Conservation (phyloP, 1,140 invertebrate species). For the Hesperophylax magnus region DNA sequence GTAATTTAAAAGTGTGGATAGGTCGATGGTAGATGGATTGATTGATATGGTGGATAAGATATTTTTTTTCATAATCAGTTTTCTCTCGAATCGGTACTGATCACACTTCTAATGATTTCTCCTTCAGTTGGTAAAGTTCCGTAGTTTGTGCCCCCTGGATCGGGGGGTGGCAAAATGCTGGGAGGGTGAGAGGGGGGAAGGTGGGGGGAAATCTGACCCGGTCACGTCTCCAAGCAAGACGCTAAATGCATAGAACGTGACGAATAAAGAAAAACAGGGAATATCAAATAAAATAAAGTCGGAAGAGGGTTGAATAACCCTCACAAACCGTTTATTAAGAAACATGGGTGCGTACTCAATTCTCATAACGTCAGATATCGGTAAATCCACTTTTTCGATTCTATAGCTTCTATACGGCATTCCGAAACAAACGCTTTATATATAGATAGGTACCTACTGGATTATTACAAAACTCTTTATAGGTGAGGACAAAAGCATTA, state of each 20-base stretch:
- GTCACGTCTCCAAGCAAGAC: slow-evolving; percentile 14
- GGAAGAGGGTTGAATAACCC: slow-evolving; percentile 8
- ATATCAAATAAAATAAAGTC: slow-evolving; percentile 19
- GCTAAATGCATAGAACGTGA: slow-evolving; percentile 20
- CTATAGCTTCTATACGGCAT: too few species aligned
- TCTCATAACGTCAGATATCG: background rate
- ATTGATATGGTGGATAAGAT: too few species aligned
- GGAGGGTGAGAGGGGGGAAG: background rate
- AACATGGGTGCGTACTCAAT: background rate
- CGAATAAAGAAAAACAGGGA: slow-evolving; percentile 22
- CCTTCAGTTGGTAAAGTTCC: background rate
- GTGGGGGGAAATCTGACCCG: background rate
- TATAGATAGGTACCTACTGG: too few species aligned
- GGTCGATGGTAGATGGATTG: too few species aligned
- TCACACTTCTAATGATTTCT: background rate
- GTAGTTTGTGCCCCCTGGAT: too few species aligned
- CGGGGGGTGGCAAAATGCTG: background rate
- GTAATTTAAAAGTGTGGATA: too few species aligned
- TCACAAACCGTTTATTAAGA: background rate
- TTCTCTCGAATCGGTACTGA: background rate
- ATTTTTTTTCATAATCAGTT: too few species aligned
- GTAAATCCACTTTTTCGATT: background rate
- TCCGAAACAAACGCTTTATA: too few species aligned
- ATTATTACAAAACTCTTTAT: too few species aligned
- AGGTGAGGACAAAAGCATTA: too few species aligned